A percentile compares a stretch with the other conserved stretches of the same genome.
Evolutionary conservation across 2,888 invertebrate genomes (phyloP).

Genomic region (Alsophila aescularia): DNA sequence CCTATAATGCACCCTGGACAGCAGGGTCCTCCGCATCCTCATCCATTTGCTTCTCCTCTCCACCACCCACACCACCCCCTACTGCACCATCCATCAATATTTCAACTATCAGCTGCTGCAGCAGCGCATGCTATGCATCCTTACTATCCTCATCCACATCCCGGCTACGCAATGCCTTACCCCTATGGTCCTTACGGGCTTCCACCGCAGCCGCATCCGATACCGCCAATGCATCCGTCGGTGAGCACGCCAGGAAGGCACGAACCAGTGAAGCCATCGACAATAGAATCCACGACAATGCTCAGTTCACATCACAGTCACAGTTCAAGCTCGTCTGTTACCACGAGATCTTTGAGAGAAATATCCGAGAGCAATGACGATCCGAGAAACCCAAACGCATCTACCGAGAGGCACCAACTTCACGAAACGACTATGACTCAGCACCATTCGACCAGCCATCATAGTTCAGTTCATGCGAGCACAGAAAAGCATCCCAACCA

Average conservation of each 20-base stretch:
- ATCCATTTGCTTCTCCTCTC: conserved; percentile 87
- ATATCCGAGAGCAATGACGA: conserved; percentile 82
- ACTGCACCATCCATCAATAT: conserved; percentile 85
- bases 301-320: conserved; percentile 89
- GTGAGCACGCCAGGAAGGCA: conserved; percentile 76
- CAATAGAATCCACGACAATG: conserved; percentile 87
- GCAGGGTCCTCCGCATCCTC: conserved; percentile 88
- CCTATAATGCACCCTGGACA: conserved; percentile 90
- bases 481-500: conserved; percentile 85
- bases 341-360: conserved; percentile 86
- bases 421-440: conserved; percentile 87
- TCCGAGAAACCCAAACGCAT: conserved; percentile 73
- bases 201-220: conserved; percentile 89
- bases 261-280: conserved; percentile 78
- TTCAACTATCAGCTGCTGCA: conserved; percentile 84
- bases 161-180: conserved; percentile 88
- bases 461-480: conserved; percentile 87
- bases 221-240: conserved; percentile 86
- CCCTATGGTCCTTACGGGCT: conserved; percentile 88
- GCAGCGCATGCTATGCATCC: conserved; percentile 88
- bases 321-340: conserved; percentile 89
- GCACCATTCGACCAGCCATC: conserved; percentile 87
- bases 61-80: conserved; percentile 90
- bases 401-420: conserved; percentile 85
- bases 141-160: conserved; percentile 88